These are phyloP conservation scores for Drosophila austrosaltans DNA, from an alignment of 2,888 invertebrate species.

Conservation along the genomic window DNA sequence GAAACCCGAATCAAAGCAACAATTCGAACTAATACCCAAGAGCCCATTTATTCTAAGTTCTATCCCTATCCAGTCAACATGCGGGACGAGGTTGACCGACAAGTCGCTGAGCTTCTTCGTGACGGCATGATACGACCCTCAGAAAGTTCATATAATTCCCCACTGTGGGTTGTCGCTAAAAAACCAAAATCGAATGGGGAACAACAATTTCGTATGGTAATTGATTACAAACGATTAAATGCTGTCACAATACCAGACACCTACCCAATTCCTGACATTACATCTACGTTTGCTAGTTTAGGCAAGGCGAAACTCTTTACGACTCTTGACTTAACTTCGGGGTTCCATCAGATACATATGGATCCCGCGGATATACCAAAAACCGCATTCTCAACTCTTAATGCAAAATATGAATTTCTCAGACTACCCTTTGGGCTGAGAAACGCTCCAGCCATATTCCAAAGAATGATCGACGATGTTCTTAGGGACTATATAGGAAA, in stretches of 20 bases:
- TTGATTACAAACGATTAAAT: conserved; percentile 26
- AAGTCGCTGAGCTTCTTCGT: conserved; percentile 69
- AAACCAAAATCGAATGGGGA: conserved; percentile 40
- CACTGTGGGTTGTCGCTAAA: conserved; percentile 57
- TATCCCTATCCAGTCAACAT: conserved; percentile 79
- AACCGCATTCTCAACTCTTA: conserved; percentile 5
- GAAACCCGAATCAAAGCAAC: conserved; percentile 14
- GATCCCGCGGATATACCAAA: background rate
- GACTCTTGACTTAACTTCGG: conserved; percentile 50
- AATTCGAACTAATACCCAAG: conserved; percentile 52
- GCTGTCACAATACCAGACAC: conserved; percentile 46
- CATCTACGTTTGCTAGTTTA: conserved; percentile 16
- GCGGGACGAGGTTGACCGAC: conserved; percentile 71
- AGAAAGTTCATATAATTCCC: conserved; percentile 62
- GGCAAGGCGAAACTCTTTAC: conserved; percentile 54
- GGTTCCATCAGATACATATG: conserved; percentile 53
- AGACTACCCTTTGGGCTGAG: conserved; percentile 3
- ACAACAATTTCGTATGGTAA: background rate
- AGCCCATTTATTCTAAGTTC: conserved; percentile 72
- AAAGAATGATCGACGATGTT: background rate
- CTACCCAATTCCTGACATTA: conserved; percentile 50
- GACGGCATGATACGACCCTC: conserved; percentile 48
- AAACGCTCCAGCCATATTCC: conserved; percentile 18
- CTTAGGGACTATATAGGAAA: conserved; percentile 16
- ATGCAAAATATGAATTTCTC: conserved; percentile 41